Percentiles rank a stretch among this genome's conserved stretches.
These are phyloP conservation scores for Enteromius paludinosus DNA, from an alignment of 2,797 vertebrate genomes.

Conservation along the genomic window DNA sequence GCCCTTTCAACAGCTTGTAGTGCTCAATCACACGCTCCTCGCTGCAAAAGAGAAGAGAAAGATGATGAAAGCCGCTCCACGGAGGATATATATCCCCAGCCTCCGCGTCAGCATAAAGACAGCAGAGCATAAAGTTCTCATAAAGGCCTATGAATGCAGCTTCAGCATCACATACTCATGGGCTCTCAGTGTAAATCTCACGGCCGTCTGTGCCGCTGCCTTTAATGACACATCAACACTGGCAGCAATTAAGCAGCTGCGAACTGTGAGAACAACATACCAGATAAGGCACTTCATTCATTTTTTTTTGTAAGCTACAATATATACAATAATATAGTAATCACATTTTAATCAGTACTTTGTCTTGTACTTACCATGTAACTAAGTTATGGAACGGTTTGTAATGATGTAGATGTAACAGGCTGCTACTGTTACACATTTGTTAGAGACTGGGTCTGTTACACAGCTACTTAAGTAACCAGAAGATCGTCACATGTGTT, in stretches of 20 bases:
- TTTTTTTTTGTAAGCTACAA: not conserved
- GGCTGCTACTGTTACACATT: no score
- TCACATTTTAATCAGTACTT: not conserved
- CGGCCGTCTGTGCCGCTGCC: not conserved
- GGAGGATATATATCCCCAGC: slow-evolving; percentile 3
- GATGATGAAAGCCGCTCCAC: slow-evolving; percentile 26
- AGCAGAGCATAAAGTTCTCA: slow-evolving; percentile 3
- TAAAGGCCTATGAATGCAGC: slow-evolving; percentile 22
- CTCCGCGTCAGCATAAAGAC: slow-evolving; percentile 14
- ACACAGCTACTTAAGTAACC: no score
- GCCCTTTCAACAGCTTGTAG: slow-evolving; percentile 89
- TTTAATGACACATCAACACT: not conserved
- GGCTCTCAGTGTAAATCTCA: not conserved
- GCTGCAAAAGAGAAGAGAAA: slow-evolving; percentile 77
- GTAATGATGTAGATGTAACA: no score
- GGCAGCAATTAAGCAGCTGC: not conserved
- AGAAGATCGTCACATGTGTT: no score
- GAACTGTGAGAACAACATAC: not conserved
- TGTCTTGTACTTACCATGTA: not conserved
- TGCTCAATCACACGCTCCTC: slow-evolving; percentile 95
- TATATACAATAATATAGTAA: not conserved
- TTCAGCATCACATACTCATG: slow-evolving; percentile 11
- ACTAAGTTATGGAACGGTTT: no score
- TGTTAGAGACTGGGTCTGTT: no score
- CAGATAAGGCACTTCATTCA: not conserved